Conservation (phyloP, 2,113 vertebrate genomes). For the Bungarus multicinctus region DNA sequence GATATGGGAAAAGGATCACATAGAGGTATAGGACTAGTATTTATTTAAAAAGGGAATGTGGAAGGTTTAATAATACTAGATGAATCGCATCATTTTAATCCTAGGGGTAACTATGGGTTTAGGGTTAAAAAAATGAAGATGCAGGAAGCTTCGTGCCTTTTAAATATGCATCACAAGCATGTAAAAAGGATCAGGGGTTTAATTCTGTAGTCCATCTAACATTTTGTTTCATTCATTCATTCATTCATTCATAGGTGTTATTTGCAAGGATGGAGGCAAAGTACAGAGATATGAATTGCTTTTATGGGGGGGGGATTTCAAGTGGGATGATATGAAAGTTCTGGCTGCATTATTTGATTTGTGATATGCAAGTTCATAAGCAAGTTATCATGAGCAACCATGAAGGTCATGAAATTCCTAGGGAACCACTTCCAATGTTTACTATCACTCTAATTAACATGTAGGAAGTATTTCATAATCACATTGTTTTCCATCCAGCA, state of each 20-base stretch:
- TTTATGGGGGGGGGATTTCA: not conserved
- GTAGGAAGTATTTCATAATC: not conserved
- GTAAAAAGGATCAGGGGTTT: not conserved
- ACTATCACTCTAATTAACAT: not conserved
- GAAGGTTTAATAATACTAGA: not conserved
- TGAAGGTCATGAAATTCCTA: not conserved
- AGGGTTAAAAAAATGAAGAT: not conserved
- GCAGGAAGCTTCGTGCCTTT: not conserved
- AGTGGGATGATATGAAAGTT: not conserved
- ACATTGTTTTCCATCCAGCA: not conserved
- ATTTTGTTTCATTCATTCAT: not conserved
- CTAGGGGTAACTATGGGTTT: not conserved
- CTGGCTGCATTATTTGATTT: not conserved
- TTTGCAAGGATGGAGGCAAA: not conserved
- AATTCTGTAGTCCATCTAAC: not conserved
- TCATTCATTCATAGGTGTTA: not conserved
- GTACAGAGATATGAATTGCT: not conserved
- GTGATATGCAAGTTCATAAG: not conserved
- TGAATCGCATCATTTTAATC: not conserved
- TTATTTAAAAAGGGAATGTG: not conserved
- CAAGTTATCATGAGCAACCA: not conserved
- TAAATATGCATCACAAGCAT: not conserved
- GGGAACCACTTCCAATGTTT: not conserved
- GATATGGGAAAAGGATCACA: not conserved
- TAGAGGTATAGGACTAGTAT: not conserved